Percentiles rank a stretch among this genome's conserved stretches.
These are phyloP conservation scores for Brachyistius frenatus DNA, from an alignment of 2,113 vertebrate species.

Conservation along the genomic window DNA sequence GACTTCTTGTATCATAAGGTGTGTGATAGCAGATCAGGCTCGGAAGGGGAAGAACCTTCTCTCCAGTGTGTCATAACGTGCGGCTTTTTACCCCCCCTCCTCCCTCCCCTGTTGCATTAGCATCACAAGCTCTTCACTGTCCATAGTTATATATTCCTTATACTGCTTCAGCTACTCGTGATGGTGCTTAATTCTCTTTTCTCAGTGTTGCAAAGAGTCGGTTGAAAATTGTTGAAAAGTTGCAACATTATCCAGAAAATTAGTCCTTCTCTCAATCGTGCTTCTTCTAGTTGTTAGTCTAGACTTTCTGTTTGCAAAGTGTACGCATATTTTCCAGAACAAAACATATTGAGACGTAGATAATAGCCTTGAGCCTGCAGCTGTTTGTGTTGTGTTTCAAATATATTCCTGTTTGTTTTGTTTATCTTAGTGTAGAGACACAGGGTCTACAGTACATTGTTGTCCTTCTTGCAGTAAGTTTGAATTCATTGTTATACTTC, in stretches of 20 bases:
- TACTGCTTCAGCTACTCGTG: constrained; percentile 75
- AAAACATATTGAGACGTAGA: constrained; percentile 78
- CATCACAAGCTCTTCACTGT: constrained; percentile 70
- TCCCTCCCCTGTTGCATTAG: constrained; percentile 45
- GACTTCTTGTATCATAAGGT: constrained; percentile 76
- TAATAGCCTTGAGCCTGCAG: constrained; percentile 79
- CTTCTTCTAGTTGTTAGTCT: constrained; percentile 79
- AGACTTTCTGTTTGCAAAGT: constrained; percentile 75
- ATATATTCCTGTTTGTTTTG: constrained; percentile 81
- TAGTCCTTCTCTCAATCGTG: constrained; percentile 72
- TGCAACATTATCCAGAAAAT: constrained; percentile 70
- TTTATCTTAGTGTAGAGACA: constrained; percentile 82
- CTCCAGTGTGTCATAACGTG: constrained; percentile 69
- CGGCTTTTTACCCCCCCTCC: constrained; percentile 11
- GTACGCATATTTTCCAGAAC: constrained; percentile 79
- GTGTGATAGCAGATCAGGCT: constrained; percentile 72
- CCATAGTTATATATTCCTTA: constrained; percentile 75
- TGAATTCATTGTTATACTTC: constrained; percentile 71
- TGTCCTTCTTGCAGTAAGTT: constrained; percentile 80
- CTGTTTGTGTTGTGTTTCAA: constrained; percentile 80
- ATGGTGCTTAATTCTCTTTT: constrained; percentile 75
- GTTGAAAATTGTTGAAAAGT: constrained; percentile 57
- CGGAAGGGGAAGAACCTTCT: constrained; percentile 56
- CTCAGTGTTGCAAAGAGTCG: constrained; percentile 61
- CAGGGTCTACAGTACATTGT: constrained; percentile 77